Conservation (phyloP, 1,140 invertebrate genomes). For the Apolygus lucorum region DNA sequence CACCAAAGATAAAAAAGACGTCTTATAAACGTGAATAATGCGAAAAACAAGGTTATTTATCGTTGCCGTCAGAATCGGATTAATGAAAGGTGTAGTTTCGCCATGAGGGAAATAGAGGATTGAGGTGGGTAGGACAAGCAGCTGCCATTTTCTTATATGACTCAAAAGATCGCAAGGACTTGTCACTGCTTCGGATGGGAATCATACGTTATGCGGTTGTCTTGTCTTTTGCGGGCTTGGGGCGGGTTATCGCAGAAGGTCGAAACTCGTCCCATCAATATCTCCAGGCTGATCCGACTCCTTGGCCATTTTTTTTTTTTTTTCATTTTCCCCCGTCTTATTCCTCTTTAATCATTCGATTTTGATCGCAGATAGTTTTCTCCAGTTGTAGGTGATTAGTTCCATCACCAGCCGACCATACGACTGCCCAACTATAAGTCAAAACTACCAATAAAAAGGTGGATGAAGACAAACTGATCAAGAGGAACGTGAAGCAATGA, state of each 20-base stretch:
- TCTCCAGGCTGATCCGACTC: too few species aligned
- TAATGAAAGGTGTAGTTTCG: not conserved
- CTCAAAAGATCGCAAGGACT: conserved; percentile 1
- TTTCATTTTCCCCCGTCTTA: not conserved
- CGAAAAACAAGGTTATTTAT: not conserved
- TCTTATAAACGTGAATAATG: not conserved
- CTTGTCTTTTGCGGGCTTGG: not conserved
- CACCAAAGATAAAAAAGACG: not conserved
- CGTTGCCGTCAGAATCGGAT: not conserved
- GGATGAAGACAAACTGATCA: too few species aligned
- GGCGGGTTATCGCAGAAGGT: not conserved
- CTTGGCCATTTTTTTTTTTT: too few species aligned
- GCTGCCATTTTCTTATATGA: not conserved
- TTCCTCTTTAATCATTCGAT: not conserved
- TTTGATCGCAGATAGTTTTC: too few species aligned
- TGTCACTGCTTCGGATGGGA: not conserved
- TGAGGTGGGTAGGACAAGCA: not conserved
- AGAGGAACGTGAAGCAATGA: too few species aligned
- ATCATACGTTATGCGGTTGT: not conserved
- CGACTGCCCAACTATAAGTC: too few species aligned
- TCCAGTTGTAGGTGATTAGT: too few species aligned
- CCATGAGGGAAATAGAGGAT: not conserved
- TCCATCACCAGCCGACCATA: too few species aligned
- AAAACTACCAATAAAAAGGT: too few species aligned
- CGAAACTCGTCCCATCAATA: conserved; percentile 6